phyloP scores from a whole-genome alignment of 2,888 invertebrate genomes.

The Spilosoma lubricipeda region DNA sequence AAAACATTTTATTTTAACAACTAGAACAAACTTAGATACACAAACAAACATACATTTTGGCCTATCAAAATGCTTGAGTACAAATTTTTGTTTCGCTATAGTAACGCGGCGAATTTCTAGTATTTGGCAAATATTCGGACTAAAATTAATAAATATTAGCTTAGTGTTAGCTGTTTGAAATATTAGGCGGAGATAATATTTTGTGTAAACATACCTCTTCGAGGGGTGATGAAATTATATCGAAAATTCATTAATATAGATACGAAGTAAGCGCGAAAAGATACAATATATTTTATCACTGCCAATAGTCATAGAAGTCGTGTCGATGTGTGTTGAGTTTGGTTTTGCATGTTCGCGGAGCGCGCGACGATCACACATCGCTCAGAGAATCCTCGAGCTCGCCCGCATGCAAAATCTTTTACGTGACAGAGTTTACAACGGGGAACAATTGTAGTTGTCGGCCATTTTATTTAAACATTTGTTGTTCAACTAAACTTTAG shows the following conservation, averaged over 20 bases:
- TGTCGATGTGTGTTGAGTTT: constrained; percentile 50
- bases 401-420: constrained; percentile 48
- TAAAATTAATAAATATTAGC: constrained; percentile 56
- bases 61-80: constrained; percentile 73
- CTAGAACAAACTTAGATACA: constrained; percentile 43
- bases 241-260: constrained; percentile 58
- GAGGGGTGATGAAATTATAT: constrained; percentile 68
- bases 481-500: not conserved
- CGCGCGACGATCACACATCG: constrained; percentile 48
- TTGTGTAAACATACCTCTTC: constrained; percentile 65
- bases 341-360: constrained; percentile 53
- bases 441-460: constrained; percentile 56
- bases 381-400: constrained; percentile 54
- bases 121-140: constrained; percentile 52
- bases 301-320: constrained; percentile 72
- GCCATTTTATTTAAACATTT: constrained; percentile 40
- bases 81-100: constrained; percentile 63
- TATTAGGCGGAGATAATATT: constrained; percentile 78
- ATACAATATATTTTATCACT: constrained; percentile 81
- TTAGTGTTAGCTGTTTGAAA: constrained; percentile 56
- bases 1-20: constrained; percentile 33
- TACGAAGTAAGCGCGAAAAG: constrained; percentile 64
- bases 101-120: constrained; percentile 41
- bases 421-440: constrained; percentile 46
- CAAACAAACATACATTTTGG: constrained; percentile 57